phyloP scores from a whole-genome alignment of 2,113 vertebrate genomes.

The Myotis yumanensis region DNA sequence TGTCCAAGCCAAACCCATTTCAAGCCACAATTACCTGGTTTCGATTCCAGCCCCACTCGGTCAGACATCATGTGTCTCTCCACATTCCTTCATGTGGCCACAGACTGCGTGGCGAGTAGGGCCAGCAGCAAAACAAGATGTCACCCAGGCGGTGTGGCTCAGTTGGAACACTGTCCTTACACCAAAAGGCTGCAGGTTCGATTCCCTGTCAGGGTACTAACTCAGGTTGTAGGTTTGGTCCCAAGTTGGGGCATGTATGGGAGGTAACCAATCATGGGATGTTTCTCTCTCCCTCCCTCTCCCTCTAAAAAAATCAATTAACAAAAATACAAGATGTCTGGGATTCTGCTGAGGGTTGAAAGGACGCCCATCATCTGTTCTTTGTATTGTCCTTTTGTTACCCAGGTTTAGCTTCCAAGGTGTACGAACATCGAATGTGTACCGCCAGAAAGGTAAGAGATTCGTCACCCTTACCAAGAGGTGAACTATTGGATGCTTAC shows the following conservation, averaged over 20 bases:
- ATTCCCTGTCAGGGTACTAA: neutral
- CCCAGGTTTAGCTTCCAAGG: neutral
- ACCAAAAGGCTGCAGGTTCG: neutral
- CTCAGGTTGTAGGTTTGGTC: neutral
- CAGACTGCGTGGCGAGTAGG: conserved; percentile 33
- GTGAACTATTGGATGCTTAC: neutral
- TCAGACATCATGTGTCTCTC: neutral
- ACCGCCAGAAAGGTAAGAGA: neutral
- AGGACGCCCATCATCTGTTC: neutral
- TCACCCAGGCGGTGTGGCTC: neutral
- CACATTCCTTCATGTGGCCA: neutral
- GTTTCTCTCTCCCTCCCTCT: neutral
- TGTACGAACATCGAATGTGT: neutral
- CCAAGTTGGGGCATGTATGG: neutral
- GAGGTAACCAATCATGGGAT: too few species aligned
- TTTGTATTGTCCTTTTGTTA: neutral
- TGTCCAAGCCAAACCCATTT: neutral
- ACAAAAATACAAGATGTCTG: neutral
- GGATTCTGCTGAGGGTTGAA: neutral
- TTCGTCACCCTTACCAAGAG: too few species aligned
- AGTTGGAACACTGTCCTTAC: neutral
- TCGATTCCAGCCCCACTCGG: neutral
- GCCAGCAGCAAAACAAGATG: neutral
- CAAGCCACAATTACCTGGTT: conserved; percentile 58
- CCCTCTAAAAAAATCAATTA: neutral